Evolutionary conservation across 2,797 vertebrate genomes (phyloP).

Genomic region (Alfaro cultratus): DNA sequence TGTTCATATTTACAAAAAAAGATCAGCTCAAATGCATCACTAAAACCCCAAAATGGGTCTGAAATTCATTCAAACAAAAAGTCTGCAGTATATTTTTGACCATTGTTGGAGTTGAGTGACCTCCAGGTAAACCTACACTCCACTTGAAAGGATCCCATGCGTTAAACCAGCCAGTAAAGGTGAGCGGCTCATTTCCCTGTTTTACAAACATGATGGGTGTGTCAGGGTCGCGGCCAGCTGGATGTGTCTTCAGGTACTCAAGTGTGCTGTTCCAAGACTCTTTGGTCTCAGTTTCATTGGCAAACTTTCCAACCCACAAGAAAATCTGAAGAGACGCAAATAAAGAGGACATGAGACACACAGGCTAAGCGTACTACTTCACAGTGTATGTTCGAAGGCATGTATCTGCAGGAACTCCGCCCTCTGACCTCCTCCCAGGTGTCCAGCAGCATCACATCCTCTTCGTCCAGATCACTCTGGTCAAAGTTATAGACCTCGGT

Average conservation of each 20-base stretch:
- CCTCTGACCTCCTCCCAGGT: conserved; percentile 92
- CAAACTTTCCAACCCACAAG: conserved; percentile 87
- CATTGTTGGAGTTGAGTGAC: conserved; percentile 6
- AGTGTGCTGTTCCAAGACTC: conserved; percentile 78
- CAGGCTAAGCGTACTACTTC: background rate
- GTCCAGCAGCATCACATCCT: conserved; percentile 92
- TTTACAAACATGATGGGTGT: conserved; percentile 86
- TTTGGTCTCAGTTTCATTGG: conserved; percentile 85
- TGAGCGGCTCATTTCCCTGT: conserved; percentile 88
- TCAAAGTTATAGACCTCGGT: conserved; percentile 86
- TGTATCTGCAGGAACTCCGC: background rate
- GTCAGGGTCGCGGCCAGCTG: conserved; percentile 84
- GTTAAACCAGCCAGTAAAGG: conserved; percentile 92
- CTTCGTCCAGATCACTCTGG: conserved; percentile 91
- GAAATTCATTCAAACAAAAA: background rate
- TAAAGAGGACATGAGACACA: background rate
- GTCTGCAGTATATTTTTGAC: background rate
- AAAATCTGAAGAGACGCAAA: conserved; percentile 80
- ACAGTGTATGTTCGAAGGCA: background rate
- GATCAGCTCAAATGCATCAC: background rate
- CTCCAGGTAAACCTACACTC: conserved; percentile 84
- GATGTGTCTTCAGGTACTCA: conserved; percentile 89
- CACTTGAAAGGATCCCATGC: conserved; percentile 93
- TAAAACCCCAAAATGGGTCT: background rate
- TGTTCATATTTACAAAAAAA: background rate